phyloP scores from a whole-genome alignment of 2,888 invertebrate species.

The Clusia tigrina region DNA sequence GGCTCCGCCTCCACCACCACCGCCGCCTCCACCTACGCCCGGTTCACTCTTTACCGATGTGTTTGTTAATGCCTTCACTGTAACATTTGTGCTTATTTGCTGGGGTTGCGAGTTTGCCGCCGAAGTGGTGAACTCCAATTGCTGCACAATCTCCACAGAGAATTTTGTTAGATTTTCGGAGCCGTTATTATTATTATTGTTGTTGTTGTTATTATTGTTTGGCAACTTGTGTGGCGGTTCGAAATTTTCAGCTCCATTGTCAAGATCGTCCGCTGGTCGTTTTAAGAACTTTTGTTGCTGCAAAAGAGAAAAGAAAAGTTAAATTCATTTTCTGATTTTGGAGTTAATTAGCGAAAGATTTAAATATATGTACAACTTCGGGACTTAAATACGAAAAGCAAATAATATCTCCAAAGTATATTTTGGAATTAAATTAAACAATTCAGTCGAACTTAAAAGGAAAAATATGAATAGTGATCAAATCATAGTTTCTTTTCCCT shows the following conservation, averaged over 20 bases:
- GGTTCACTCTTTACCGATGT: conserved; percentile 66
- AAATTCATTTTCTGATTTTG: not conserved
- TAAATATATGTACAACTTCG: too few species aligned
- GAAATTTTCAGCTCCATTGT: conserved; percentile 64
- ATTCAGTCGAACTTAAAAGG: too few species aligned
- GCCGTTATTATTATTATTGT: conserved; percentile 46
- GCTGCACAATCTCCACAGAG: conserved; percentile 92
- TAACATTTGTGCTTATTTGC: conserved; percentile 91
- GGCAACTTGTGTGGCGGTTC: conserved; percentile 82
- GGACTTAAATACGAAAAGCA: too few species aligned
- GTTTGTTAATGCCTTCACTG: conserved; percentile 82
- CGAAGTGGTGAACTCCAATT: conserved; percentile 87
- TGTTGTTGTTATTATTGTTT: conserved; percentile 51
- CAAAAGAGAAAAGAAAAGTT: conserved; percentile 30
- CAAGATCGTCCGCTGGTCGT: conserved; percentile 73
- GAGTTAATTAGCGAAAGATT: too few species aligned
- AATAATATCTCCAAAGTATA: too few species aligned
- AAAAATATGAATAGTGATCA: too few species aligned
- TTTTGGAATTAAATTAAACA: too few species aligned
- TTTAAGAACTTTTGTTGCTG: conserved; percentile 88
- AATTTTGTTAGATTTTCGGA: conserved; percentile 74
- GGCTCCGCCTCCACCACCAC: conserved; percentile 40
- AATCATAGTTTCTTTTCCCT: too few species aligned
- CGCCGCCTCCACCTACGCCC: conserved; percentile 51
- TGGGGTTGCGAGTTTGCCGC: conserved; percentile 87